These are phyloP conservation scores for Columba livia DNA, from an alignment of 2,113 vertebrate species.

Conservation along the genomic window DNA sequence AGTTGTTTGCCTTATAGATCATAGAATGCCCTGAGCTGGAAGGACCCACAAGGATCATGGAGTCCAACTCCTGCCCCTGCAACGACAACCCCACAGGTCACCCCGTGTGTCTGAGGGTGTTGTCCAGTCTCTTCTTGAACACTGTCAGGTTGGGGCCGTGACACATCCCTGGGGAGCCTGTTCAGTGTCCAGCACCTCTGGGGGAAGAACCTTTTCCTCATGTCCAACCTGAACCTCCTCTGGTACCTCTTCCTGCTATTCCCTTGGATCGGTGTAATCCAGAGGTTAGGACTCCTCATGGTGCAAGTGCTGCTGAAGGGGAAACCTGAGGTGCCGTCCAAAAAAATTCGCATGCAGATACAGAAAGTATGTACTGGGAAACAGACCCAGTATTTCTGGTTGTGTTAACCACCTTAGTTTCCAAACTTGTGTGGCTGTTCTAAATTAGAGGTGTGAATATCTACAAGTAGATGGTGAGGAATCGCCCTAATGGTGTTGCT, in stretches of 20 bases:
- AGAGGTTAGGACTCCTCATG: neutral
- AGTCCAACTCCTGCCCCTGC: too few species aligned
- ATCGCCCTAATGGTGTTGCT: neutral
- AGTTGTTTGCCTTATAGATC: neutral
- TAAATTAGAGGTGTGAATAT: neutral
- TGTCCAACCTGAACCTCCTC: too few species aligned
- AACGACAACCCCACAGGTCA: too few species aligned
- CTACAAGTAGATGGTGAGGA: fast-evolving
- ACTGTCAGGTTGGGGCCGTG: too few species aligned
- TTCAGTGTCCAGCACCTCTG: fast-evolving
- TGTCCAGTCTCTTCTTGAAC: too few species aligned
- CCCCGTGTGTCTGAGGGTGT: too few species aligned
- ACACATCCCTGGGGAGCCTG: too few species aligned
- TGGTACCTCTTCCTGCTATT: too few species aligned
- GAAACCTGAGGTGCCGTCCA: neutral
- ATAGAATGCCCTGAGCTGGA: too few species aligned
- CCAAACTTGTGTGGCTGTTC: neutral
- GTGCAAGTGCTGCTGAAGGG: neutral
- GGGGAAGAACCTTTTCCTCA: too few species aligned
- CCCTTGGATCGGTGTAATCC: fast-evolving
- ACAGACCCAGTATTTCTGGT: fast-evolving
- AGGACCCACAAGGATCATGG: too few species aligned
- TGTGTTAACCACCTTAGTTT: neutral
- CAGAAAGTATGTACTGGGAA: neutral
- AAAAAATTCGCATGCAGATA: neutral